Evolutionary conservation across 2,797 vertebrate species (phyloP).

Genomic region (Potorous gilbertii): DNA sequence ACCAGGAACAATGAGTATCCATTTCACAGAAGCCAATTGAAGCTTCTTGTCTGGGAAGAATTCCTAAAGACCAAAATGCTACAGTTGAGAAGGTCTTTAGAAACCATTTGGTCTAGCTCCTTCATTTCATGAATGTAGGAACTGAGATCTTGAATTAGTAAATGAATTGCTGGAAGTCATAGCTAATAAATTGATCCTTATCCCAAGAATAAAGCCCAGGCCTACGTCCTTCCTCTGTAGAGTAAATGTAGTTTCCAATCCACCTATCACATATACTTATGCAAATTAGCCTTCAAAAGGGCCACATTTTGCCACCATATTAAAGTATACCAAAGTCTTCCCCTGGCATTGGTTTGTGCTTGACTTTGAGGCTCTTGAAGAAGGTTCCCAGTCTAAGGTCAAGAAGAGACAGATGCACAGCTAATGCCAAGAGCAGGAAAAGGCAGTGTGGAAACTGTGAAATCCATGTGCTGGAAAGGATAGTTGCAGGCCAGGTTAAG

Average conservation of each 20-base stretch:
- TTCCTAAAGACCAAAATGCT: neutral
- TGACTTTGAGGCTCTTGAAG: slow-evolving; percentile 16
- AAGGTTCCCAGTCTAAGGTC: slow-evolving; percentile 35
- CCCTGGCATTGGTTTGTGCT: slow-evolving; percentile 28
- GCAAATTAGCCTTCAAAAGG: neutral
- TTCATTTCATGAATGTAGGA: neutral
- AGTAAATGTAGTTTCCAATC: neutral
- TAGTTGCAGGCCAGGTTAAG: slow-evolving; percentile 22
- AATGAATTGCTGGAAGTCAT: neutral
- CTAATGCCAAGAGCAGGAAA: slow-evolving; percentile 25
- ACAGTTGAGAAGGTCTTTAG: neutral
- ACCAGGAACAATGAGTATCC: neutral
- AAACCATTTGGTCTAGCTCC: neutral
- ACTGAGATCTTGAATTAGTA: neutral
- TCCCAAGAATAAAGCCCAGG: neutral
- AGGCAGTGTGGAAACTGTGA: slow-evolving; percentile 6
- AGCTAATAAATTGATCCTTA: neutral
- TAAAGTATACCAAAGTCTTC: neutral
- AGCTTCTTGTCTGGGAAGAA: neutral
- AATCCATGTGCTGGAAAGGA: slow-evolving; percentile 35
- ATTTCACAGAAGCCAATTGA: neutral
- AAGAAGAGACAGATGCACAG: slow-evolving; percentile 25
- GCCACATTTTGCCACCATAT: slow-evolving; percentile 35
- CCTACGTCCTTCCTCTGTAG: neutral
- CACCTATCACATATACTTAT: neutral